A percentile compares a stretch with the other conserved stretches of the same genome.
These are phyloP conservation scores for Phortica variegata DNA, from an alignment of 1,140 invertebrate genomes.

Conservation along the genomic window DNA sequence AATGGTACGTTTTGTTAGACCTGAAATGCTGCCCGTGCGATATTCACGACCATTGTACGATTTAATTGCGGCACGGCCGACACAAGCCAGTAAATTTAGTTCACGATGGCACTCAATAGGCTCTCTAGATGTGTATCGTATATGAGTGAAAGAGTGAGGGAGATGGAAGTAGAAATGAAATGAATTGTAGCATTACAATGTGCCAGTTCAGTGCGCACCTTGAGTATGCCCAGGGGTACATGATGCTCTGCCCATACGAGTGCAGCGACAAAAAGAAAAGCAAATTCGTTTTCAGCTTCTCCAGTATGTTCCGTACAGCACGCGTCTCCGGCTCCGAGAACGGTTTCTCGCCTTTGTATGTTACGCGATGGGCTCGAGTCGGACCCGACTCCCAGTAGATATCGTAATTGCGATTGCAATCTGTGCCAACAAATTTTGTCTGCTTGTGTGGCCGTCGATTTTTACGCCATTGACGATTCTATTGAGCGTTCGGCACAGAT, in stretches of 20 bases:
- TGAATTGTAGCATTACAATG: neutral
- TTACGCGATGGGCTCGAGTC: slow-evolving; percentile 63
- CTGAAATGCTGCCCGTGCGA: slow-evolving; percentile 44
- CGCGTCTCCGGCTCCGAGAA: slow-evolving; percentile 77
- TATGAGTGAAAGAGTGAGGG: slow-evolving; percentile 33
- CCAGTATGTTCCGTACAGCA: slow-evolving; percentile 63
- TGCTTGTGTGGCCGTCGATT: slow-evolving; percentile 50
- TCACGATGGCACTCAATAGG: slow-evolving; percentile 39
- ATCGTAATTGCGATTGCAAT: slow-evolving; percentile 70
- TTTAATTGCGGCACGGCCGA: slow-evolving; percentile 58
- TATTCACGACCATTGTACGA: slow-evolving; percentile 60
- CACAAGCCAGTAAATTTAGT: slow-evolving; percentile 50
- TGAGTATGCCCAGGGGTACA: slow-evolving; percentile 65
- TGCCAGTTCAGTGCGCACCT: slow-evolving; percentile 30
- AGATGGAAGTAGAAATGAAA: slow-evolving; percentile 8
- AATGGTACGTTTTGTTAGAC: slow-evolving; percentile 60
- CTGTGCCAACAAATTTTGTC: slow-evolving; percentile 63
- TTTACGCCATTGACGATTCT: slow-evolving; percentile 62
- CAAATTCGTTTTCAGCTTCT: slow-evolving; percentile 59
- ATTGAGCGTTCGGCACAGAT: neutral
- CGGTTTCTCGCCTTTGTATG: slow-evolving; percentile 68
- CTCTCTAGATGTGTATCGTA: slow-evolving; percentile 37
- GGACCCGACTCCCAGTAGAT: slow-evolving; percentile 66
- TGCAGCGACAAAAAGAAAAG: slow-evolving; percentile 71
- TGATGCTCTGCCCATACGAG: slow-evolving; percentile 65